Evolutionary conservation across 2,113 vertebrate species (phyloP), one percentile per base, ranked within the genome.

Genomic region (Labeo catla): DNA sequence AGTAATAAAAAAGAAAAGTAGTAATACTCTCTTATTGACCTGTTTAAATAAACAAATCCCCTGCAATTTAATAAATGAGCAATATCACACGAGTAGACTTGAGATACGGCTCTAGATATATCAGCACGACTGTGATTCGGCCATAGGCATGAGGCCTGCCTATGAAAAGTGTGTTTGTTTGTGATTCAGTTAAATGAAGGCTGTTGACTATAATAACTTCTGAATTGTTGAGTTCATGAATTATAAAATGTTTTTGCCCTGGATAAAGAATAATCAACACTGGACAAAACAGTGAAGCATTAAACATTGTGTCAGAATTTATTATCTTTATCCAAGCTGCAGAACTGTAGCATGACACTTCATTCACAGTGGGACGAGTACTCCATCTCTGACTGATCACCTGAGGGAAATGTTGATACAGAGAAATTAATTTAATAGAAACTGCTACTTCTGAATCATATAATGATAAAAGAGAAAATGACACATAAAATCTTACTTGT

Each of bases 401-500:
- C 94, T 95, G 84, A 72, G 39, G 76, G 50, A 86, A 72, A 72
- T 47, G n/a, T 49, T 76, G 45, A 74, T 12, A 74, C 10, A 0
- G 16, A 94, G 85, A 96, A 96, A 11, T 4, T 83, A 45, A 68
- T 39, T 45, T 72, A 45, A 72, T 72, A 8, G 16, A 15, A 72
- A 5, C 15, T 13, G 11, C 49, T 76, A 49, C 11, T 76, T 77
- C 28, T 52, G 21, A 50, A 9, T 50, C 21, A 76, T 1, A n/a
- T 81, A 34, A 9, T 28, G 66, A 50, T 15, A 81, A 23, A 3
- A 15, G 16, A 8, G 39, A 15, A 4, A 47, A 16, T 12, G 52
- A 47, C 12, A 52, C n/a, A 70, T 8, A 52, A 34, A 13, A 21
- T 77, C 89, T 95, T 93, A 97, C 96, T 95, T 91, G 95, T 94